Base-by-base conservation (phyloP, 2,888 invertebrate species). In the Julus scandinavius region DNA sequence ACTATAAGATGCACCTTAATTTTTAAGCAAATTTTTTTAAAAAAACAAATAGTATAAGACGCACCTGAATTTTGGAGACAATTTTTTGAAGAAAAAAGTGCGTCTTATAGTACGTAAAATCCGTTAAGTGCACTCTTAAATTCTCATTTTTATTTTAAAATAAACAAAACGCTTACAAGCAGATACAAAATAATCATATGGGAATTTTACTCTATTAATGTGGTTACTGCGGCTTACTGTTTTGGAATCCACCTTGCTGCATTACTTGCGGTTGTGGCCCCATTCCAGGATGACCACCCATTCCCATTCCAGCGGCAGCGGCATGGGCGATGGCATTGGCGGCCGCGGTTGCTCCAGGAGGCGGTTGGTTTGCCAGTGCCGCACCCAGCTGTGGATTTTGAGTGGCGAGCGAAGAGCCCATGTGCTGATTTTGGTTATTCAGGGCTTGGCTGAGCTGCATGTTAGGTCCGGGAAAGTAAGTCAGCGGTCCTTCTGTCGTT, bases 221-320 rank as follows among this genome's bases (percentile, higher is more conserved):
- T 1, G 1, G 29, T 29, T 29, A 29, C 29, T 29, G 29, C 29
- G 29, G 49, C 50, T 86, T 13, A 86, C 86, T 38, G 50, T 86
- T 86, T 86, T 49, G 86, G n/a, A 63, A 72, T 87, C 29, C 29
- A 1, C 72, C 63, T 88, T 83, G 83, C 13, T 40, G 88, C 45
- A 83, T 63, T n/a, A n/a, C 63, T 9, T 84, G 84, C 40, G 84
- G n/a, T 84, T 40, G 40, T 38, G 40, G 84, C 40, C 50, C 50
- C 54, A 90, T 89, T 20, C 88, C 87, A 87, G 86, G 90, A 83
- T 89, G 89, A 40, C 84, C 87, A 88, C 89, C 86, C 84, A 88
- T 40, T 13, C 85, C 85, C 85, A 88, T 85, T 85, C 85, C 85
- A 1, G 38, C 41, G 6, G 83, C 84, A 4, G 41, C 45, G 20